Base-by-base conservation (phyloP, 2,888 invertebrate genomes). In the Caenorhabditis imperialis region DNA sequence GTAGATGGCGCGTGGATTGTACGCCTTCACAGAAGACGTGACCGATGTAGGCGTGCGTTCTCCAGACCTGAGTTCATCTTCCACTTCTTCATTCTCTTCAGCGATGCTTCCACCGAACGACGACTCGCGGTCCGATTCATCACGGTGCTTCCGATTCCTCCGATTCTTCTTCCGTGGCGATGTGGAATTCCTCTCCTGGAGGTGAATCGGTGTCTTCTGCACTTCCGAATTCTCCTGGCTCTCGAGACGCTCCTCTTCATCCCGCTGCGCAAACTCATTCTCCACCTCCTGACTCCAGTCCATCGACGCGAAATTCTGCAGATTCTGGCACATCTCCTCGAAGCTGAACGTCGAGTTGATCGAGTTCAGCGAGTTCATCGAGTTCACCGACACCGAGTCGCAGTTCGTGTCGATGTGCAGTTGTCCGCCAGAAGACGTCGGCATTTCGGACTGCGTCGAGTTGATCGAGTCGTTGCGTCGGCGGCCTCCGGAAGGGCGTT, bases 401-500 rank as follows among this genome's bases (percentile, higher is more conserved):
- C 45, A 63, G 1, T 47, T 47, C 3, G 75, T 75, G 54, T 75
- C 75, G 37, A 75, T 54, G 38, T 75, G 65, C 0, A 75, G 45
- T 18, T 51, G 54, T 3, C 38, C 45, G 37, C 47, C 38, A 35
- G 50, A 44, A 0, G 62, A 30, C 4, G 58, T 50, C 5, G 81
- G 81, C 67, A 77, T 70, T 54, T 81, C 81, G 25, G 61, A 61
- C 48, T 81, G 79, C n/a, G 82, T 82, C 51, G 75, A 75, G 44
- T 79, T 81, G 7, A 81, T 77, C 37, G 82, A 82, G 50, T 81
- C 81, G 62, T 82, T 82, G 16, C 82, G 54, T 14, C 75, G 53
- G 20, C 78, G 61, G 4, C 47, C 60, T 51, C 48, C 8, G 18
- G 12, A 25, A 7, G 42, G 45, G 5, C 75, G 45, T 16, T 70